These are phyloP conservation scores for Sebastes wilsoni DNA, from an alignment of 2,797 vertebrate species.

Conservation along the genomic window DNA sequence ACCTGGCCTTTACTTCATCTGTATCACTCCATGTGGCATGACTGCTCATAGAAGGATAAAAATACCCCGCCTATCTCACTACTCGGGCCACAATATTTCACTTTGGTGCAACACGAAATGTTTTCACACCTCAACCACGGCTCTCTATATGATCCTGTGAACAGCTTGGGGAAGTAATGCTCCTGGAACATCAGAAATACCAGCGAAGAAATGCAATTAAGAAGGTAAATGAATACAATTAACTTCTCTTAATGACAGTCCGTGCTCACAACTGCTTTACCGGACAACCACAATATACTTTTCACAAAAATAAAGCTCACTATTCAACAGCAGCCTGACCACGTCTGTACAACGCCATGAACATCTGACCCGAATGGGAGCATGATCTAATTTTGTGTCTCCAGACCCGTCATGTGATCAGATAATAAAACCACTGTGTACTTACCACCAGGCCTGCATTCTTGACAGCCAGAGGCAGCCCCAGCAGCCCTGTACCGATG, in stretches of 20 bases:
- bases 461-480: constrained; percentile 94
- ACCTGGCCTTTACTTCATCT: too few species aligned
- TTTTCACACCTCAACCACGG: background rate
- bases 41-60: background rate
- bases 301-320: too few species aligned
- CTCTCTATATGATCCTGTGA: background rate
- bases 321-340: background rate
- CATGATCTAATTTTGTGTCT: constrained; percentile 14
- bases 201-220: background rate
- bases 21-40: too few species aligned
- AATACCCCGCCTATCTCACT: background rate
- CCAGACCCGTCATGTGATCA: background rate
- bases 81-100: background rate
- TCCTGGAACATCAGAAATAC: background rate
- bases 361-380: background rate
- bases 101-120: background rate
- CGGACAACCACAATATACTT: background rate
- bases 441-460: constrained; percentile 94
- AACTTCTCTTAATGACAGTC: too few species aligned
- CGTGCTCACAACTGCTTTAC: background rate
- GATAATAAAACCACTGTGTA: background rate
- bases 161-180: background rate
- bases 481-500: constrained; percentile 94
- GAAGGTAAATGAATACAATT: background rate
- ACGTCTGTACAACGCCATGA: background rate